Conservation (phyloP, 2,797 vertebrate genomes). For the Parauchenoglanis punctatus region DNA sequence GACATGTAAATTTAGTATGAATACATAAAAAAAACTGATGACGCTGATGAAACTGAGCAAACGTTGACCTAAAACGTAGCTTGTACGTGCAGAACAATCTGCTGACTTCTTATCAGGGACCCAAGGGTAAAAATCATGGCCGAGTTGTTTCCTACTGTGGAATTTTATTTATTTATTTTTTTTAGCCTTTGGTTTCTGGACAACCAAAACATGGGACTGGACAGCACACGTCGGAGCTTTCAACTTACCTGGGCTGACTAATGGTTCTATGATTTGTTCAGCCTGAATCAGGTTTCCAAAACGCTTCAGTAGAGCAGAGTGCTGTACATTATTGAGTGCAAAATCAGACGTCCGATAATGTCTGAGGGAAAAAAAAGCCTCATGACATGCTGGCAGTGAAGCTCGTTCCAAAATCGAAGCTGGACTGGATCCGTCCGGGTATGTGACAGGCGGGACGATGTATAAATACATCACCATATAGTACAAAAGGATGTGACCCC, state of each 20-base stretch:
- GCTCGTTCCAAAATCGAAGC: not conserved
- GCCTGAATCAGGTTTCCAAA: not conserved
- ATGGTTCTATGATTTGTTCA: not conserved
- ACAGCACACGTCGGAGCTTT: not conserved
- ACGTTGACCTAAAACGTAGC: too few species aligned
- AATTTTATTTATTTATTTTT: not conserved
- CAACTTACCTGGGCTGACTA: not conserved
- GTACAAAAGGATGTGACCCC: not conserved
- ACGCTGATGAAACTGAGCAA: not conserved
- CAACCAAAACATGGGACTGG: not conserved
- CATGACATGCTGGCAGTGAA: not conserved
- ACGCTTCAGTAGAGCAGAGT: not conserved
- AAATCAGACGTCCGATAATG: not conserved
- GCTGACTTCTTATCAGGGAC: not conserved
- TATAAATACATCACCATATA: not conserved
- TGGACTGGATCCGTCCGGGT: not conserved
- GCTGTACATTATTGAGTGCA: not conserved
- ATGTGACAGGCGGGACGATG: not conserved
- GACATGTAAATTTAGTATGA: not conserved
- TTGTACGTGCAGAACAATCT: too few species aligned
- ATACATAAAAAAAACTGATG: not conserved
- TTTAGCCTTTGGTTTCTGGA: not conserved
- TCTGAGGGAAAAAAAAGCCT: not conserved
- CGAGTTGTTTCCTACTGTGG: not conserved
- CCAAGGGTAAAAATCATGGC: not conserved